Base-by-base conservation (phyloP, 2,113 vertebrate species). In the Haemorhous mexicanus region DNA sequence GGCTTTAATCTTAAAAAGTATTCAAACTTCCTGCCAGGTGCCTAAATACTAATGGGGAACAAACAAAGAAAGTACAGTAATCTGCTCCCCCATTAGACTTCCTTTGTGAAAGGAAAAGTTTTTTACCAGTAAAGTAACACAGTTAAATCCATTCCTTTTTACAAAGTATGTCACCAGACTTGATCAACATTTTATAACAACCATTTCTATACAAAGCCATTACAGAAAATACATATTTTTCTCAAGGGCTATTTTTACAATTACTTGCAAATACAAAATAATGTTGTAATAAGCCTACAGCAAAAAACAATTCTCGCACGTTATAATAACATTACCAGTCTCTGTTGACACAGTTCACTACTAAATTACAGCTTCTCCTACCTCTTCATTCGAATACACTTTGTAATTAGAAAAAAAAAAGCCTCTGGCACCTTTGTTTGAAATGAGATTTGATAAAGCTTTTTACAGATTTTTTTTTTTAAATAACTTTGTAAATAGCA, bases 1-100 rank as follows among this genome's bases (percentile, higher is more conserved):
- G 82, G 85, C 52, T 96, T 93, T 96, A 98, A 98, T 97, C 97
- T 96, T 89, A 43, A 96, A 87, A 97, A 95, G 77, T 94, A 97
- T 95, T 96, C 90, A 67, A 84, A 94, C 96, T 98, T 98, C 98
- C 98, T 98, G 98, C 96, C 95, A 96, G 87, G 87, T 97, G 96
- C 96, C 93, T 97, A 97, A 99, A 98, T 94, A 96, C 93, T 87
- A 97, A 95, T 80, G 94, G 97, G 89, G 82, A 94, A 96, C 93
- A 92, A 97, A 94, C 95, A 97, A 98, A 97, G 86, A 93, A 93
- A 94, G 96, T 92, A 94, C 74, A 95, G 80, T 80, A 89, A 92
- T 93, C 66, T 92, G 69, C 90, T 95, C 92, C 86, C 70, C 90
- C 81, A 50, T 92, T 90, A 95, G 59, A 94, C 73, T 97, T 96